These are phyloP conservation scores for Papilio protenor DNA, from an alignment of 2,888 invertebrate species.

Conservation along the genomic window DNA sequence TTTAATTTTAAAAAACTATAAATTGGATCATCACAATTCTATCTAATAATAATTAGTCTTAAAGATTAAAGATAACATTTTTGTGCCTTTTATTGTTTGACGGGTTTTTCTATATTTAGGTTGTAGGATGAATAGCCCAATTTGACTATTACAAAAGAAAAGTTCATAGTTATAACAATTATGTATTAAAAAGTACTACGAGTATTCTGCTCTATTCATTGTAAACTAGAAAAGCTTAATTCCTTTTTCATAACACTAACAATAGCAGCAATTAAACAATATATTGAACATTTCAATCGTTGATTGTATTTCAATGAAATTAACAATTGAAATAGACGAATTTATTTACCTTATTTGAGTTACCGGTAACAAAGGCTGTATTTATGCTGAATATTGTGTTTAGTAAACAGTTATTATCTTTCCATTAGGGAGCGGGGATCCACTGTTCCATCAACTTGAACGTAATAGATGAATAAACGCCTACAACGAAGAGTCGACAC, in stretches of 20 bases:
- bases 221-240: neutral
- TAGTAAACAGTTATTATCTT: constrained; percentile 66
- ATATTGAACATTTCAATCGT: constrained; percentile 19
- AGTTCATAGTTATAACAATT: neutral
- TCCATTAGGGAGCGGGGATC: constrained; percentile 58
- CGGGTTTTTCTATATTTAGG: neutral
- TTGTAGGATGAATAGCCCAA: neutral
- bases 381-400: constrained; percentile 52
- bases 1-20: too few relatives aligned
- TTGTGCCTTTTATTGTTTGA: too few relatives aligned
- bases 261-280: constrained; percentile 25
- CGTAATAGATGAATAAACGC: constrained; percentile 50
- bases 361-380: constrained; percentile 37
- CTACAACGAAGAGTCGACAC: constrained; percentile 16
- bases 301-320: constrained; percentile 19
- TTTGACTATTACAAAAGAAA: neutral
- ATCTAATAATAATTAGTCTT: too few relatives aligned
- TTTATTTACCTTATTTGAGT: constrained; percentile 7
- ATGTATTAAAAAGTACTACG: neutral
- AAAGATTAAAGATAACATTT: too few relatives aligned
- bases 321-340: constrained; percentile 17
- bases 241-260: neutral
- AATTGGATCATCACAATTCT: too few relatives aligned
- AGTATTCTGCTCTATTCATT: neutral
- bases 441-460: constrained; percentile 53